phyloP scores from a whole-genome alignment of 1,140 invertebrate genomes.

The Drosophila fuyamai region DNA sequence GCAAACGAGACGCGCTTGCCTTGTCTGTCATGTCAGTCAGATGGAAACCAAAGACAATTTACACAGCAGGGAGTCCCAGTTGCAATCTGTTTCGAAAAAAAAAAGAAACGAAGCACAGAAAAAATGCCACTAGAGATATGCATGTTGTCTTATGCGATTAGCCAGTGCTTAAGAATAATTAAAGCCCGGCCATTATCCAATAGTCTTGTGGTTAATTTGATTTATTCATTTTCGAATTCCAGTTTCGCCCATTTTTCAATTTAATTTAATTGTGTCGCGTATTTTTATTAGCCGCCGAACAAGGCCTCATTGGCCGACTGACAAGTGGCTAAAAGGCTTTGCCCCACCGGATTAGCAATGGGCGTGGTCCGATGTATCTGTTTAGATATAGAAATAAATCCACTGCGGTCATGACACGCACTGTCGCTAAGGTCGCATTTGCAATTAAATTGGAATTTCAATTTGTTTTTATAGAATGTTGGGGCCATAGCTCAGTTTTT shows the following conservation, averaged over 20 bases:
- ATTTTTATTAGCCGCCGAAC: constrained; percentile 42
- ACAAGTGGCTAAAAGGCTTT: constrained; percentile 17
- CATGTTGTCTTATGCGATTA: constrained; percentile 22
- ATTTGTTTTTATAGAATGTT: background rate
- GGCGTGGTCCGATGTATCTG: constrained; percentile 17
- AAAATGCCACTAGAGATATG: constrained; percentile 8
- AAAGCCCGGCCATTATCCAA: constrained; percentile 22
- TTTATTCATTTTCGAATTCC: constrained; percentile 37
- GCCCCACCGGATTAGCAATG: constrained; percentile 2
- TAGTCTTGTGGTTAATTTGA: constrained; percentile 9
- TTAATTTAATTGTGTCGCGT: constrained; percentile 61
- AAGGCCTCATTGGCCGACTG: constrained; percentile 25
- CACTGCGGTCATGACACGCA: constrained; percentile 29
- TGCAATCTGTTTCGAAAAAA: background rate
- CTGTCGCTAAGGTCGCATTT: constrained; percentile 30
- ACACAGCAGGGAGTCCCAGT: constrained; percentile 15
- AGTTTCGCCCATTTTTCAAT: constrained; percentile 29
- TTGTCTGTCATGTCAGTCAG: constrained; percentile 49
- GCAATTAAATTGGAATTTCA: constrained; percentile 30
- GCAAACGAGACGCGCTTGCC: constrained; percentile 64
- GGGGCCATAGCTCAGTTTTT: background rate
- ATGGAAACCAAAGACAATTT: constrained; percentile 30
- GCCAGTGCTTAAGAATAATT: constrained; percentile 29
- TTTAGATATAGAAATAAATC: constrained; percentile 6
- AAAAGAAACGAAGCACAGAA: too few species aligned